Evolutionary conservation across 2,888 invertebrate genomes (phyloP).

Genomic region (Dexiosoma caninum): DNA sequence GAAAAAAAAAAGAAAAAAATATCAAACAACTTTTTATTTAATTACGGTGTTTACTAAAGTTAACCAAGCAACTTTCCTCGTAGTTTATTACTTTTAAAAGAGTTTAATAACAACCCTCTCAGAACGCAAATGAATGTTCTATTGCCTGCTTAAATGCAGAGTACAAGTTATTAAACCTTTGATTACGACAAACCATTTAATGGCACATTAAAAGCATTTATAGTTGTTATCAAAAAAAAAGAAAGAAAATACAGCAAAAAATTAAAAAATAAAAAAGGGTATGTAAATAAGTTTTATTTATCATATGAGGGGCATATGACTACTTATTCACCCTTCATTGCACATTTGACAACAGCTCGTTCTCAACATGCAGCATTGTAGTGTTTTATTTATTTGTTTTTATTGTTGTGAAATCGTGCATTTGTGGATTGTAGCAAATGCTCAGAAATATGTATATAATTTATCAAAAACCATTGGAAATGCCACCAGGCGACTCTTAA

Average conservation of each 20-base stretch:
- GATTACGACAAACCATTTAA: constrained; percentile 52
- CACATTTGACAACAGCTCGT: constrained; percentile 7
- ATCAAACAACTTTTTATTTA: not conserved
- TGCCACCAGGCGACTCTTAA: no score
- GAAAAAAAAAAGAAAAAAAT: not conserved
- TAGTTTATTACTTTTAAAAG: constrained; percentile 1
- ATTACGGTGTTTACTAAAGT: not conserved
- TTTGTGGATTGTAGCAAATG: not conserved
- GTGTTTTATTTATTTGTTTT: not conserved
- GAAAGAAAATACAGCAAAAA: no score
- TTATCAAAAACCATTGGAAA: no score
- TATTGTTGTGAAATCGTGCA: not conserved
- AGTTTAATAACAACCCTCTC: constrained; percentile 26
- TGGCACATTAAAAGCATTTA: constrained; percentile 50
- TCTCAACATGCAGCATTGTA: not conserved
- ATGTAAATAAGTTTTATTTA: no score
- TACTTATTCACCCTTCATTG: constrained; percentile 51
- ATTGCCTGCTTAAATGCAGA: constrained; percentile 32
- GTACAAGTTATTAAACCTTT: constrained; percentile 32
- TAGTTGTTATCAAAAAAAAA: not conserved
- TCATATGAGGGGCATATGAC: constrained; percentile 17
- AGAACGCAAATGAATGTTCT: not conserved
- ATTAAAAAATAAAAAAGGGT: no score
- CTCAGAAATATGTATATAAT: not conserved
- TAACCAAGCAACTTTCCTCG: not conserved